Conservation (phyloP, 2,113 vertebrate genomes). For the Vidua macroura region DNA sequence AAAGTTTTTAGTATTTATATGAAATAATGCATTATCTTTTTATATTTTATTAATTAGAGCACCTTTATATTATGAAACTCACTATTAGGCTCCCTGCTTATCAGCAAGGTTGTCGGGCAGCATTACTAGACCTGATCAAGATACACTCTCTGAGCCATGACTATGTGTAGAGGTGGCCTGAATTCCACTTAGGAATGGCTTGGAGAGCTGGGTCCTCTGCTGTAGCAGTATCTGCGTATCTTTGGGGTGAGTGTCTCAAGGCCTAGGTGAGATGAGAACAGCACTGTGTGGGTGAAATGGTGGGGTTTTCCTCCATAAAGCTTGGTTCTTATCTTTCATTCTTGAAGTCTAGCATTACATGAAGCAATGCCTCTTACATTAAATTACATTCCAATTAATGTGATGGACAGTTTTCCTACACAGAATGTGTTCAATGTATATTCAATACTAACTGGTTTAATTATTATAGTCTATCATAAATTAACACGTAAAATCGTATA, state of each 20-base stretch:
- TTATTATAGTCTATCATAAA: neutral
- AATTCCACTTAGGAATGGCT: neutral
- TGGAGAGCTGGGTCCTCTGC: neutral
- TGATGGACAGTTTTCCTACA: neutral
- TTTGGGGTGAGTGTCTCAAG: neutral
- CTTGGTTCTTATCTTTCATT: neutral
- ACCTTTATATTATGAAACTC: neutral
- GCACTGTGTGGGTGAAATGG: neutral
- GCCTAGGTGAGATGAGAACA: neutral
- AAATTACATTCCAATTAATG: neutral
- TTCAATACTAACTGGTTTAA: neutral
- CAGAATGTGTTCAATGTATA: neutral
- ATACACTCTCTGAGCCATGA: neutral
- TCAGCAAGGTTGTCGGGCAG: neutral
- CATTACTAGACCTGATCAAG: neutral
- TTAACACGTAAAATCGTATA: neutral
- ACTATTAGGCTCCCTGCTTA: neutral
- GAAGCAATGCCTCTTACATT: neutral
- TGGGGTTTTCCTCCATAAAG: rapidly evolving
- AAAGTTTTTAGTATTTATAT: neutral
- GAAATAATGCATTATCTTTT: neutral
- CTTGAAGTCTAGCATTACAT: neutral
- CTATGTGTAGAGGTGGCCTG: neutral
- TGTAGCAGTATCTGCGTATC: neutral
- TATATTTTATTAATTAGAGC: neutral